A percentile compares a stretch with the other conserved stretches of the same genome.
Evolutionary conservation across 1,140 invertebrate species (phyloP).

Genomic region (Eumaeus atala): DNA sequence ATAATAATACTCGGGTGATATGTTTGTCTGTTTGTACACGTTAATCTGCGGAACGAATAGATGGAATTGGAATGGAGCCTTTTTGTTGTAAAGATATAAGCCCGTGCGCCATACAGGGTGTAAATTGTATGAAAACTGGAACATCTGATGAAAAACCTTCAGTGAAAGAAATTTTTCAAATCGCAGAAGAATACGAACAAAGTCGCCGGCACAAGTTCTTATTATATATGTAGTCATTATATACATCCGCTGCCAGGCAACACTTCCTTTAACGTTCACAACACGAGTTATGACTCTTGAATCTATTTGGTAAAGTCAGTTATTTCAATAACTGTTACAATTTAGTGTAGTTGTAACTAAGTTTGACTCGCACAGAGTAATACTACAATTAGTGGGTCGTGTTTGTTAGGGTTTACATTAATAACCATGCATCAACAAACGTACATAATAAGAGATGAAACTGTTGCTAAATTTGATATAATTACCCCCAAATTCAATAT

Average conservation of each 20-base stretch:
- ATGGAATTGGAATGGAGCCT: no score
- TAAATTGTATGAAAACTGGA: no score
- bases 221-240: no score
- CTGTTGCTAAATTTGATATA: not conserved
- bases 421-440: conserved; percentile 3
- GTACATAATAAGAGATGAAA: not conserved
- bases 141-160: no score
- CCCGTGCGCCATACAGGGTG: no score
- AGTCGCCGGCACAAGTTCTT: no score
- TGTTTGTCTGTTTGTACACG: no score
- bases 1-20: no score
- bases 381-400: not conserved
- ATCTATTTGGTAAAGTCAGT: conserved; percentile 1
- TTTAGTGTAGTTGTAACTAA: not conserved
- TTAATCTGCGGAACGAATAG: no score
- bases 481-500: not conserved
- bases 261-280: not conserved
- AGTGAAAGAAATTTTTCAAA: no score
- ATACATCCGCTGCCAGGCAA: not conserved
- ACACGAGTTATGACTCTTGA: conserved; percentile 1
- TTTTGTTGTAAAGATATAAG: no score
- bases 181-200: no score
- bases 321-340: not conserved
- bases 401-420: not conserved
- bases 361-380: not conserved